Conservation (phyloP, 2,797 vertebrate species). For the Falco novaeseelandiae region DNA sequence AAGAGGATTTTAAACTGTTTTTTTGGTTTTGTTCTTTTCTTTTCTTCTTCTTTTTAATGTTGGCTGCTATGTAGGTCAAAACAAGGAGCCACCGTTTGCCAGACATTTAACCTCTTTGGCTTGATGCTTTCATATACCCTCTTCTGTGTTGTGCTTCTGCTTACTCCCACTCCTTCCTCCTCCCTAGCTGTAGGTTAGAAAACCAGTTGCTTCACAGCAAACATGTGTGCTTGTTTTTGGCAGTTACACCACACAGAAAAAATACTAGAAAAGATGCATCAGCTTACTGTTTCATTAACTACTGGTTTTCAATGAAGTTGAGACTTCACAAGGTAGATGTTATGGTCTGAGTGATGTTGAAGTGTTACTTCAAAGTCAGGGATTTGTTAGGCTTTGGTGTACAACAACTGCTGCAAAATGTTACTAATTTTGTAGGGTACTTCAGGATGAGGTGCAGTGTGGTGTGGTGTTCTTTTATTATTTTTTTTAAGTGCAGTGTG, state of each 20-base stretch:
- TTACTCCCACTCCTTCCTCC: constrained; percentile 61
- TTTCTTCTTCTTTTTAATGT: constrained; percentile 2
- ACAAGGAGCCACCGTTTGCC: neutral
- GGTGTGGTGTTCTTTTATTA: neutral
- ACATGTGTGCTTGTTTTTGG: neutral
- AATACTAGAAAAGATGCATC: neutral
- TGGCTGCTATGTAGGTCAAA: neutral
- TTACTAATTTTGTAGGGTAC: neutral
- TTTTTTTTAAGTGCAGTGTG: neutral
- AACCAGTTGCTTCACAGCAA: neutral
- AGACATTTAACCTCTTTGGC: constrained; percentile 8
- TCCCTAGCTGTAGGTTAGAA: constrained; percentile 9
- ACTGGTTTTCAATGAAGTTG: neutral
- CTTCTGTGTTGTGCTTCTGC: neutral
- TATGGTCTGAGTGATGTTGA: neutral
- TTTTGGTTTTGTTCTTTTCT: neutral
- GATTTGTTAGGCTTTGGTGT: neutral
- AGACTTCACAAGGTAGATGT: neutral
- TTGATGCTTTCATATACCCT: neutral
- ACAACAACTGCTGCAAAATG: neutral
- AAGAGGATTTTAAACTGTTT: neutral
- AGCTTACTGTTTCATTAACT: neutral
- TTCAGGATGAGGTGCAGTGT: neutral
- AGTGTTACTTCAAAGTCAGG: neutral
- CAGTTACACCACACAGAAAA: neutral